Base-by-base conservation (phyloP, 2,888 invertebrate genomes). In the Acronicta alni region DNA sequence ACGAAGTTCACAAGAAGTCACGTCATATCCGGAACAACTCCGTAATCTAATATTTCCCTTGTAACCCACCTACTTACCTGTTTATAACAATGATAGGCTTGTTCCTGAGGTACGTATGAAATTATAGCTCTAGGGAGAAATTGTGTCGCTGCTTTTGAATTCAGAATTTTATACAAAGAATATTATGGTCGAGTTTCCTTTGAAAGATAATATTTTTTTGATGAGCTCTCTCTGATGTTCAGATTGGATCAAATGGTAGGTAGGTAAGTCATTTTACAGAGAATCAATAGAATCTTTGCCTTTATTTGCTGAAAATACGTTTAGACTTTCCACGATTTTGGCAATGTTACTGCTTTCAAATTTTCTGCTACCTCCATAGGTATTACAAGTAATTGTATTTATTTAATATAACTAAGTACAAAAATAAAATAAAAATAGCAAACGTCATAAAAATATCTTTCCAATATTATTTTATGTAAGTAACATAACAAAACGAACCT, bases 71-170 rank as follows among this genome's bases (percentile, higher is more conserved):
- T 57, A 59, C 46, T 66, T 48, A 53, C 41, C 49, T 51, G 53
- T 58, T 60, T 55, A 49, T 68, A 73, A 65, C 57, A 69, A 62
- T 72, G 70, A 69, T 70, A 69, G 49, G 9, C 57, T 62, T 55
- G 52, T 73, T 61, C 55, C 44, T 49, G 16, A 59, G 32, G 44
- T 59, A 55, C 51, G 41, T 52, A 57, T 54, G 42, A 60, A 73
- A 62, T 62, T 56, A 69, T 72, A 57, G 65, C 72, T 65, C 41
- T 39, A 38, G 54, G 72, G 49, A 14, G 20, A 17, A 52, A 42
- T 12, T 30, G 37, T 0, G 23, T 3, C n/a, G 9, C 8, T 23
- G 39, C 12, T 44, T 20, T 6, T 47, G 32, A 35, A 65, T 51
- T 54, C 57, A 41, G 39, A 41, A 57, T 46, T 47, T 14, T 30